These are phyloP conservation scores for Drusus annulatus DNA, from an alignment of 1,140 invertebrate species.

Conservation along the genomic window DNA sequence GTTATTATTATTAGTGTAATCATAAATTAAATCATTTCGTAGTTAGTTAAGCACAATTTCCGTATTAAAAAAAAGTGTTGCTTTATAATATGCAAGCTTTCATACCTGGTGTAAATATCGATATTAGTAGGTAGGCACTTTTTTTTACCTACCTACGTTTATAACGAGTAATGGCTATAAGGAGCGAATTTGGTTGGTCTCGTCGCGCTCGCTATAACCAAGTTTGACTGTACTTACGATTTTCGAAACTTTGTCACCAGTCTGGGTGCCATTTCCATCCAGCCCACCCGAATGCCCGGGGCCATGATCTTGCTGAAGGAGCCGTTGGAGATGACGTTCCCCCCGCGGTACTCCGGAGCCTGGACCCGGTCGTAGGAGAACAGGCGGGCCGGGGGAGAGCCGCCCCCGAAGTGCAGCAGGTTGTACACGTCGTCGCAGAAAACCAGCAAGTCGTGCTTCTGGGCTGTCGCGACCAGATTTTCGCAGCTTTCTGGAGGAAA, in stretches of 20 bases:
- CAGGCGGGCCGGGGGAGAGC: slow-evolving; percentile 69
- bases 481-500: slow-evolving; percentile 66
- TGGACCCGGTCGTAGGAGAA: slow-evolving; percentile 71
- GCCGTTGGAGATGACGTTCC: slow-evolving; percentile 77
- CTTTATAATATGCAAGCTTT: too few species aligned
- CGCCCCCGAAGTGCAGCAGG: slow-evolving; percentile 72
- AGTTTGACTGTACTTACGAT: slow-evolving; percentile 61
- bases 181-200: too few species aligned
- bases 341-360: slow-evolving; percentile 65
- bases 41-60: too few species aligned
- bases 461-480: slow-evolving; percentile 71
- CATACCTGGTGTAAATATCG: too few species aligned
- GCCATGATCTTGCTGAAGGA: slow-evolving; percentile 80
- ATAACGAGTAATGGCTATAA: too few species aligned
- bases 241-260: slow-evolving; percentile 66
- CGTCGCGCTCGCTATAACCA: too few species aligned
- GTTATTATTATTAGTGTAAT: too few species aligned
- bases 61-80: too few species aligned
- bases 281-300: slow-evolving; percentile 77
- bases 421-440: slow-evolving; percentile 81
- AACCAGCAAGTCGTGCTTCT: slow-evolving; percentile 73
- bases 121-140: too few species aligned
- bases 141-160: too few species aligned
- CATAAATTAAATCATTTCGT: too few species aligned
- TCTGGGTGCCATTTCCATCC: slow-evolving; percentile 75